A percentile compares a stretch with the other conserved stretches of the same genome.
These are phyloP conservation scores for Rhyacophila brunnea DNA, from an alignment of 1,140 invertebrate species.

Conservation along the genomic window DNA sequence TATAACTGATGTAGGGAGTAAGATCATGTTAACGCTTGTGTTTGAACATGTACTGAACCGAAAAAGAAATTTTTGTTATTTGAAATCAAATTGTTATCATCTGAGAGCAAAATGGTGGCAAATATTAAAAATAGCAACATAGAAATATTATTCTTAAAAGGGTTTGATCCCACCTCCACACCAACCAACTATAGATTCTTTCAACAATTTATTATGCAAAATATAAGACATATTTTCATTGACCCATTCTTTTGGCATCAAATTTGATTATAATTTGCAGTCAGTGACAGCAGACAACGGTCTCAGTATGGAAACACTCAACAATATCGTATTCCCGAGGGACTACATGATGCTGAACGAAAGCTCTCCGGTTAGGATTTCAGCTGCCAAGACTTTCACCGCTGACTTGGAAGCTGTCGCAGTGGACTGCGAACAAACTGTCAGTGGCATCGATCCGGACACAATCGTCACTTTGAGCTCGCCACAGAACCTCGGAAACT, in stretches of 20 bases:
- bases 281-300: conserved; percentile 40
- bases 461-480: conserved; percentile 38
- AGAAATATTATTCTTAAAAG: neutral
- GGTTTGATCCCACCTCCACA: neutral
- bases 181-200: neutral
- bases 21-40: too few species aligned
- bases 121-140: neutral
- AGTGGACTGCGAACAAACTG: conserved; percentile 34
- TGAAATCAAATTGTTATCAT: neutral
- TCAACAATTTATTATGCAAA: neutral
- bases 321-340: conserved; percentile 48
- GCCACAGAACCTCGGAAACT: conserved; percentile 38
- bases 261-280: conserved; percentile 42
- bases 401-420: conserved; percentile 26
- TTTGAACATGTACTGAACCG: too few species aligned
- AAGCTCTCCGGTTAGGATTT: conserved; percentile 37
- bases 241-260: conserved; percentile 14
- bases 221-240: conserved; percentile 12
- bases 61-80: neutral
- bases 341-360: conserved; percentile 45
- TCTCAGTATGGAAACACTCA: conserved; percentile 42
- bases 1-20: too few species aligned
- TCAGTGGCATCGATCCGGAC: conserved; percentile 38
- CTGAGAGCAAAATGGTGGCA: neutral
- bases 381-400: conserved; percentile 44